These are phyloP conservation scores for Torymus auratus DNA, from an alignment of 2,888 invertebrate genomes.

Conservation along the genomic window DNA sequence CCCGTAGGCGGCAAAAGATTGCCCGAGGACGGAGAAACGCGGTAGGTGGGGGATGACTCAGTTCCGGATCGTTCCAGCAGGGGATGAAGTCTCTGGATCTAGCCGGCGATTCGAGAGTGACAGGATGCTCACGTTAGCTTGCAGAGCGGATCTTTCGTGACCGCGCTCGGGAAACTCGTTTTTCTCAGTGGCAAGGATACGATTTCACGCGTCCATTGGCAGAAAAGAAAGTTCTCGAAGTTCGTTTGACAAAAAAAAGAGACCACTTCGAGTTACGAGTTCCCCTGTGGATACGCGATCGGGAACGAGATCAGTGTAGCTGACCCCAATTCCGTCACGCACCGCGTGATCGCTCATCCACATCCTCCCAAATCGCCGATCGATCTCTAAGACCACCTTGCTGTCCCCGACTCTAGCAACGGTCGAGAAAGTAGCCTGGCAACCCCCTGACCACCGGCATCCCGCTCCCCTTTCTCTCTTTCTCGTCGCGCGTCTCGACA, in stretches of 20 bases:
- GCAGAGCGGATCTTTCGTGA: not conserved
- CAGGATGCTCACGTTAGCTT: not conserved
- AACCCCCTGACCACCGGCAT: not conserved
- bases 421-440: too few species aligned
- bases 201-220: not conserved
- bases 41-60: not conserved
- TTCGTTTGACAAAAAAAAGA: constrained; percentile 8
- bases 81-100: not conserved
- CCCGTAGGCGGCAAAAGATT: constrained; percentile 25
- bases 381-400: too few species aligned
- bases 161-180: not conserved
- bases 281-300: constrained; percentile 3
- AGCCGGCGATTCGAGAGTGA: not conserved
- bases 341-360: too few species aligned
- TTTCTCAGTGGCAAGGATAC: not conserved
- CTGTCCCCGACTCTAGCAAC: too few species aligned
- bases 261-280: not conserved
- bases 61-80: too few species aligned
- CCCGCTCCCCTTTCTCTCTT: constrained; percentile 7
- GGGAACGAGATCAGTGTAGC: constrained; percentile 1
- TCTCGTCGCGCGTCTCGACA: constrained; percentile 8
- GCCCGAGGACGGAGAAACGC: not conserved
- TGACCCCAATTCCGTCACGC: not conserved
- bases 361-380: too few species aligned
- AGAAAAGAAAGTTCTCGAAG: constrained; percentile 16